Conservation (phyloP, 2,113 vertebrate genomes). For the Orcinus orca region DNA sequence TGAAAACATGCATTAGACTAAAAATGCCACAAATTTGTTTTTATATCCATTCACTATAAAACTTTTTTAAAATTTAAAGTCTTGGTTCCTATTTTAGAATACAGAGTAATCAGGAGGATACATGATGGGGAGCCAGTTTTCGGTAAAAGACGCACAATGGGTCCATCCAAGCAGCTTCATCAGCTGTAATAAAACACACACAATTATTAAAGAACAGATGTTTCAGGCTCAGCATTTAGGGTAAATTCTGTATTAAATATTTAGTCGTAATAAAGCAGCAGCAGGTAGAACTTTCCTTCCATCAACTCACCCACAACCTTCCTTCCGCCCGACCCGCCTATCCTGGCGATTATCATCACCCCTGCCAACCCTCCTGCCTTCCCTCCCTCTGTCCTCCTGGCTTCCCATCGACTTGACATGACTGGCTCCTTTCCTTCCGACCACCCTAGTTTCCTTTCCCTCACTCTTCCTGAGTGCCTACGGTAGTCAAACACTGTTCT, state of each 20-base stretch:
- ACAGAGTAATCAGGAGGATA: conserved; percentile 94
- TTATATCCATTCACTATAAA: conserved; percentile 81
- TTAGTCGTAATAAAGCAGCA: not conserved
- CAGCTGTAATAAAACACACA: conserved; percentile 83
- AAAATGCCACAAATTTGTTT: conserved; percentile 79
- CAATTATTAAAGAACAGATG: not conserved
- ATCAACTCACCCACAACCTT: not conserved
- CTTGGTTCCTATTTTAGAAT: conserved; percentile 85
- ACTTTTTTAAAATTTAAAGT: conserved; percentile 72
- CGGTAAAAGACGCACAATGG: conserved; percentile 93
- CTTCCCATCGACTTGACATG: not conserved
- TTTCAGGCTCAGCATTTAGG: not conserved
- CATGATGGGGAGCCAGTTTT: conserved; percentile 98
- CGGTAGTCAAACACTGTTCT: not conserved
- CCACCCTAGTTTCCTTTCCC: not conserved
- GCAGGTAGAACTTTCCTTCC: not conserved
- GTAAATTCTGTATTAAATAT: not conserved
- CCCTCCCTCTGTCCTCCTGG: no score
- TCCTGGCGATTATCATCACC: not conserved
- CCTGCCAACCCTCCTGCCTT: not conserved
- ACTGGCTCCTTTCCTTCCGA: not conserved
- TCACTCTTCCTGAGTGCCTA: not conserved
- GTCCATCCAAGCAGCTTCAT: conserved; percentile 96
- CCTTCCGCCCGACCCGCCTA: not conserved
- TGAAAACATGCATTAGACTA: conserved; percentile 86